Evolutionary conservation across 2,888 invertebrate genomes (phyloP), one percentile per base, ranked within the genome.

Genomic region (Myopa testacea): DNA sequence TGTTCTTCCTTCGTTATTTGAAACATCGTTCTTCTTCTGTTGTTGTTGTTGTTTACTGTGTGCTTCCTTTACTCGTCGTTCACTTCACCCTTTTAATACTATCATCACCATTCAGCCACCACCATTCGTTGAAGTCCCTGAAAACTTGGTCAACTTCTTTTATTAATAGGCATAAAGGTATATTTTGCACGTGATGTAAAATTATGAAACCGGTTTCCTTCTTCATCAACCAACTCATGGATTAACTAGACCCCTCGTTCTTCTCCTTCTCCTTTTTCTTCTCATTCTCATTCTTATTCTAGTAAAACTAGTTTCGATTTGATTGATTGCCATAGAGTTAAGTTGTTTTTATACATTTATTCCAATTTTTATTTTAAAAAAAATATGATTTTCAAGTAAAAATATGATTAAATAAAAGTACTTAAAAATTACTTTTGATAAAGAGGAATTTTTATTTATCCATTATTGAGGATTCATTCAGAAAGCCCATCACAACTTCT

Each of bases 101-200:
- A 26, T 26, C 26, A 26, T 26, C 26, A 2, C 1, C 26, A 26
- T 26, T 26, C 26, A 26, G 26, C 26, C 26, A 26, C 26, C 26
- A 26, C 26, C 26, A 26, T 26, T 26, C 26, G 26, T 26, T 26
- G 2, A 26, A 26, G 26, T 26, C 26, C 2, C 26, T 26, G 26
- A 38, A 71, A 16, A 58, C 38, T 58, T 71, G 71, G 38, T 34
- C 55, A 71, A 34, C 34, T 71, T 69, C 10, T 69, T 19, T 16
- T 71, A 55, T 63, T 63, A 26, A 63, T 26, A 26, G 10, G 45
- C 45, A 45, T 14, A 58, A n/a, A 58, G 38, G 45, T 45, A 38
- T 52, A 55, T 63, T 37, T 55, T 38, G 38, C 68, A 75, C 75
- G 75, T 75, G 75, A 69, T 60, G 38, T 14, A 69, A 65, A 68